These are phyloP conservation scores for Solen grandis DNA, from an alignment of 1,140 invertebrate species.

Conservation along the genomic window DNA sequence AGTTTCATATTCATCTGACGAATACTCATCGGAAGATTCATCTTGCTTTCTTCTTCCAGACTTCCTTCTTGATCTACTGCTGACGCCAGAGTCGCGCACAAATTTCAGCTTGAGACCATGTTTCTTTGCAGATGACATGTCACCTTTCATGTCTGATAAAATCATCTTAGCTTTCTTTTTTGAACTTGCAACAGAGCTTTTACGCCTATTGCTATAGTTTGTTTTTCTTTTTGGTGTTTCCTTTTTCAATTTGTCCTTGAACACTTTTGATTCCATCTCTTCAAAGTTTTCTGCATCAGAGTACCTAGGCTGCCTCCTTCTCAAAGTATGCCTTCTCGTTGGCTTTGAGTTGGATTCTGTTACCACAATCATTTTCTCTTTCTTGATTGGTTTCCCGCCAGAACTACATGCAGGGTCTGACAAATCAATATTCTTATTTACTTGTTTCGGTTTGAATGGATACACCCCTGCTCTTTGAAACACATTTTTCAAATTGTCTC, in stretches of 20 bases:
- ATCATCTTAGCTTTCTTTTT: not conserved
- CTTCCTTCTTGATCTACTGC: not conserved
- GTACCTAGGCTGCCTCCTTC: conserved; percentile 12
- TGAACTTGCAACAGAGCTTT: not conserved
- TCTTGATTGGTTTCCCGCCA: no score
- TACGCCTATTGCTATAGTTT: conserved; percentile 43
- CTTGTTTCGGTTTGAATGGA: conserved; percentile 47
- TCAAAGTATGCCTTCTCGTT: not conserved
- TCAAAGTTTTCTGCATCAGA: conserved; percentile 31
- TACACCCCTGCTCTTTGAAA: conserved; percentile 42
- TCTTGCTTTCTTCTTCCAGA: conserved; percentile 3
- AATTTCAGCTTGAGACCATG: conserved; percentile 44
- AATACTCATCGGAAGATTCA: not conserved
- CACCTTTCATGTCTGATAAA: not conserved
- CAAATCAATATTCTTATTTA: conserved; percentile 49
- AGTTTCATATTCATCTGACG: conserved; percentile 29
- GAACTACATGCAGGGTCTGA: conserved; percentile 5
- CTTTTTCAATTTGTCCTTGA: conserved; percentile 34
- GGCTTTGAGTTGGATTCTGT: not conserved
- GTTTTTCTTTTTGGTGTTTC: conserved; percentile 25
- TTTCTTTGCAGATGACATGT: not conserved
- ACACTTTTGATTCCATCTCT: conserved; percentile 26
- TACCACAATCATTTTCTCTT: conserved; percentile 20
- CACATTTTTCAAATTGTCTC: conserved; percentile 35
- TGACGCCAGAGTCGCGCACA: conserved; percentile 32